Conservation (phyloP, 2,113 vertebrate genomes). For the Spea bombifrons region DNA sequence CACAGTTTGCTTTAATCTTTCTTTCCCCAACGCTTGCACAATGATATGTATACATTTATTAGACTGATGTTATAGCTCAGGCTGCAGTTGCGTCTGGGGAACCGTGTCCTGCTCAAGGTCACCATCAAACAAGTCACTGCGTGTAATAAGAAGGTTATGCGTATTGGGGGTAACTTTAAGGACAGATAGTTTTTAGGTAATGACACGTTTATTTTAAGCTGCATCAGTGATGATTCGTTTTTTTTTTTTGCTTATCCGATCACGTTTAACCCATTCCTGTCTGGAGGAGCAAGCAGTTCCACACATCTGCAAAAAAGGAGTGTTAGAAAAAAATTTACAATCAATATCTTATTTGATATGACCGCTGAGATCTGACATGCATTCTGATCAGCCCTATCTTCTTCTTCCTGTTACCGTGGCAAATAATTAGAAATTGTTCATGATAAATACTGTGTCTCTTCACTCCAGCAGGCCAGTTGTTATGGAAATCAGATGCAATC, state of each 20-base stretch:
- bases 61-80: conserved; percentile 49
- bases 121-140: conserved; percentile 43
- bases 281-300: neutral
- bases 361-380: conserved; percentile 31
- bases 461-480: conserved; percentile 44
- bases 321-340: neutral
- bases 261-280: neutral
- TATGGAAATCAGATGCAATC: conserved; percentile 50
- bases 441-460: conserved; percentile 48
- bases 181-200: neutral
- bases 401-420: conserved; percentile 50
- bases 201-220: conserved; percentile 2
- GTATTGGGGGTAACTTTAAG: conserved; percentile 2
- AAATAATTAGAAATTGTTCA: conserved; percentile 55
- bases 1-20: conserved; percentile 51
- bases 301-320: neutral
- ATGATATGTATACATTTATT: conserved; percentile 50
- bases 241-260: neutral
- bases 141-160: neutral
- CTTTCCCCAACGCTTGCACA: conserved; percentile 45
- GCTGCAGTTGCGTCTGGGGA: conserved; percentile 55
- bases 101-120: conserved; percentile 56
- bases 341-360: conserved; percentile 39
- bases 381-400: conserved; percentile 31
- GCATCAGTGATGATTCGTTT: neutral